These are phyloP conservation scores for Magallana gigas DNA, from an alignment of 1,140 invertebrate genomes.

Conservation along the genomic window DNA sequence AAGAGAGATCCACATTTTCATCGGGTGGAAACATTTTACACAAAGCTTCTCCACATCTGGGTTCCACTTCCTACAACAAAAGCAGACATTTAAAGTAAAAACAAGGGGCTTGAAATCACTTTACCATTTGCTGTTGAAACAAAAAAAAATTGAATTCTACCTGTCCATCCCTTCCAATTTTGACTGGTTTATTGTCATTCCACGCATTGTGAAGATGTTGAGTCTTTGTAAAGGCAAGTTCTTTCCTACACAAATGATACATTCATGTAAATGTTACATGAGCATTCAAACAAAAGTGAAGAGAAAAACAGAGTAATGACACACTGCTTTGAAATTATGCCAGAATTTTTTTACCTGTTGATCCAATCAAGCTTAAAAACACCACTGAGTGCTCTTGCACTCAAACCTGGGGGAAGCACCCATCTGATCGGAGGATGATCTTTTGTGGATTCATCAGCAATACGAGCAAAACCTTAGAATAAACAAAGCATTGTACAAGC, in stretches of 20 bases:
- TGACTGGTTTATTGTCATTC: slow-evolving; percentile 99
- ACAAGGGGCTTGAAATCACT: not conserved
- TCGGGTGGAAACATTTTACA: slow-evolving; percentile 97
- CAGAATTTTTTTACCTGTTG: slow-evolving; percentile 81
- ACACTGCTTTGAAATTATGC: not conserved
- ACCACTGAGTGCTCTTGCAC: slow-evolving; percentile 94
- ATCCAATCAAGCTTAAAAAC: slow-evolving; percentile 99
- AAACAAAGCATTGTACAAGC: not conserved
- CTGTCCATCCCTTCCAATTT: slow-evolving; percentile 98
- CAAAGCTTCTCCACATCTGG: slow-evolving; percentile 94
- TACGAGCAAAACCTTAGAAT: slow-evolving; percentile 90
- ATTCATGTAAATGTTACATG: not conserved
- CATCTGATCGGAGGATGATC: slow-evolving; percentile 94
- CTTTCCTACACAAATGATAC: slow-evolving; percentile 84
- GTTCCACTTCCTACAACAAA: slow-evolving; percentile 91
- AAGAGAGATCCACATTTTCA: slow-evolving; percentile 93
- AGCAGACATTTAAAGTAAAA: not conserved
- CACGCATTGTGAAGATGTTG: slow-evolving; percentile 97
- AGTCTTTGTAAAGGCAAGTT: slow-evolving; percentile 94
- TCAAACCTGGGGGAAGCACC: slow-evolving; percentile 96
- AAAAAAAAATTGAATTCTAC: slow-evolving; percentile 66
- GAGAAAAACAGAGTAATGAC: no score
- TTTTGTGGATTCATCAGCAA: slow-evolving; percentile 91
- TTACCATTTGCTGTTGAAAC: not conserved
- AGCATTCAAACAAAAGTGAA: not conserved